A percentile compares a stretch with the other conserved stretches of the same genome.
These are phyloP conservation scores for Onychostoma macrolepis DNA, from an alignment of 2,113 vertebrate species.

Conservation along the genomic window DNA sequence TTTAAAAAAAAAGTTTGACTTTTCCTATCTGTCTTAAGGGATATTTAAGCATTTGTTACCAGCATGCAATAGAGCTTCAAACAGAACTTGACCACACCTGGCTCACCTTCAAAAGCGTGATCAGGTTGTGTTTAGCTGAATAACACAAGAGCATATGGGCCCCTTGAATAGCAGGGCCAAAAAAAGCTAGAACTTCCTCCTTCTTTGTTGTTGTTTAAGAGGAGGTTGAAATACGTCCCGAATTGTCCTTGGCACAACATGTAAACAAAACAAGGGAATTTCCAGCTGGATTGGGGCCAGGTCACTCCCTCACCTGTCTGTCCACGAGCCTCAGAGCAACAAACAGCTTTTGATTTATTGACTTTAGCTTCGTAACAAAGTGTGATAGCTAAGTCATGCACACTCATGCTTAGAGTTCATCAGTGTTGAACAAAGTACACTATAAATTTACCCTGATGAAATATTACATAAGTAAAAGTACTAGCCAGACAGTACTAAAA, in stretches of 20 bases:
- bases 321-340: neutral
- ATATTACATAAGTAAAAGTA: neutral
- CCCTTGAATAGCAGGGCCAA: neutral
- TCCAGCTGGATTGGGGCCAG: conserved; percentile 46
- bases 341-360: neutral
- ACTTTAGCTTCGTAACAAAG: neutral
- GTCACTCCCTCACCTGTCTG: conserved; percentile 37
- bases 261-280: conserved; percentile 52
- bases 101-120: neutral
- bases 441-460: neutral
- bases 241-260: conserved; percentile 27
- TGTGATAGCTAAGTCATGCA: neutral
- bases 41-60: neutral
- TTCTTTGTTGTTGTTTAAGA: conserved; percentile 46
- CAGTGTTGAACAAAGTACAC: neutral
- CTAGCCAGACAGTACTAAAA: neutral
- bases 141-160: neutral
- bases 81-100: conserved; percentile 15
- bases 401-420: neutral
- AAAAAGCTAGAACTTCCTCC: conserved; percentile 20
- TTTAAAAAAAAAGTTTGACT: neutral
- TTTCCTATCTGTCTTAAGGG: neutral
- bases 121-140: conserved; percentile 19
- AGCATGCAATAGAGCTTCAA: neutral
- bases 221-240: conserved; percentile 8